Base-by-base conservation (phyloP, 2,797 vertebrate species). In the Eulemur rubriventer region DNA sequence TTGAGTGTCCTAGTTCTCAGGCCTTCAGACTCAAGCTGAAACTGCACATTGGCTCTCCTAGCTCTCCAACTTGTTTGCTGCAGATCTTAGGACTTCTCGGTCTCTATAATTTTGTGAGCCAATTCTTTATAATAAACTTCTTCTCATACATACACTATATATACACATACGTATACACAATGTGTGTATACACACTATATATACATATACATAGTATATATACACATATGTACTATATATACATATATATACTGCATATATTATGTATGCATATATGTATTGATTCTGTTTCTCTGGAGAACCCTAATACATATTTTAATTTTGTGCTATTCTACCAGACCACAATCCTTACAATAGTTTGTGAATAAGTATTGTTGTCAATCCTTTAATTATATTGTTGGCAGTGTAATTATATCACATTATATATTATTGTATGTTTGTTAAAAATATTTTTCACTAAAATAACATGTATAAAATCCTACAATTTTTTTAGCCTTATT, bases 361-460 rank as follows among this genome's bases (percentile, higher is more conserved):
- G 9, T 88, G 61, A 91, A 67, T 75, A 81, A 92, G 50, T 82
- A 50, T 76, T 83, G 2, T 28, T 76, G 18, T 69, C 80, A 46
- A 57, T 76, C 76, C 72, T 72, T 84, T 82, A 80, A 78, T 92
- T 89, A 85, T 33, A 46, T 50, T 91, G n/a, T 69, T 90, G 13
- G 76, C 26, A 76, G 38, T 65, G 14, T 80, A 75, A 70, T 67
- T 67, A 59, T 46, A 89, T 80, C 46, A 59, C 8, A 57, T 76
- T 70, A 83, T 26, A 30, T 90, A 48, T 69, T 72, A 28, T 38
- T 65, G 6, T 46, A 41, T 67, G 12, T 90, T 41, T 35, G 9
- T 80, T 92, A 46, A 87, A 94, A 88, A 57, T 50, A 13, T 87
- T 81, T 93, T 88, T 91, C 38, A 78, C 67, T 72, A 89, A 96